These are phyloP conservation scores for Ormyrus nitidulus DNA, from an alignment of 2,888 invertebrate species.

Conservation along the genomic window DNA sequence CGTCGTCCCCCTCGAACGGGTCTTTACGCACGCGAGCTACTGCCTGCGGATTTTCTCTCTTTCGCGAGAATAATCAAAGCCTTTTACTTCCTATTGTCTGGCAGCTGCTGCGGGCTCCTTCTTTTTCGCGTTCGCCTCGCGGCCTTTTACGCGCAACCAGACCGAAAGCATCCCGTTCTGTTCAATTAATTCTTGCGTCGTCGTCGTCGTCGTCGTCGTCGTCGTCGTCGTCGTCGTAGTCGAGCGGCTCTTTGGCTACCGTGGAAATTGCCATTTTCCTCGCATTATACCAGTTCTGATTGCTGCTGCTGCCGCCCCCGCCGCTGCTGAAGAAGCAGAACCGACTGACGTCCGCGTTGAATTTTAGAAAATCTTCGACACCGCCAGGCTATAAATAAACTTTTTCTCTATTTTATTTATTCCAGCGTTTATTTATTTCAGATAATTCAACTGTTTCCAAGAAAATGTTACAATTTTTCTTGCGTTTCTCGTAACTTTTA, in stretches of 20 bases:
- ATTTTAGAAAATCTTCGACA: no score
- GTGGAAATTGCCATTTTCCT: not conserved
- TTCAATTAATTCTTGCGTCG: slow-evolving; percentile 17
- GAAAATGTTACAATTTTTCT: no score
- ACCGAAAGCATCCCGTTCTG: not conserved
- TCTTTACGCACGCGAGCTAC: no score
- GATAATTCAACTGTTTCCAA: no score
- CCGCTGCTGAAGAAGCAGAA: not conserved
- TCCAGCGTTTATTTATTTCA: no score
- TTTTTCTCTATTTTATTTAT: no score
- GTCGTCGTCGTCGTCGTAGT: not conserved
- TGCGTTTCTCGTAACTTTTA: no score
- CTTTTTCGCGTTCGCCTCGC: not conserved
- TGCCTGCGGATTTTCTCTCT: slow-evolving; percentile 21
- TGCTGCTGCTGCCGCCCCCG: not conserved
- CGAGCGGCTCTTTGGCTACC: not conserved
- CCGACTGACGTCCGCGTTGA: no score
- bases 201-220: not conserved
- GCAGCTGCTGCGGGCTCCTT: not conserved
- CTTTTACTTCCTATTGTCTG: slow-evolving; percentile 19
- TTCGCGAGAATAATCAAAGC: slow-evolving; percentile 18
- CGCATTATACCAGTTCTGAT: not conserved
- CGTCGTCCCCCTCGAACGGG: no score
- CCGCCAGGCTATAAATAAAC: no score
- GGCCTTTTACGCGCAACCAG: not conserved